Evolutionary conservation across 1,140 invertebrate species (phyloP), one percentile per base, ranked within the genome.

Genomic region (Drosophila parvula): DNA sequence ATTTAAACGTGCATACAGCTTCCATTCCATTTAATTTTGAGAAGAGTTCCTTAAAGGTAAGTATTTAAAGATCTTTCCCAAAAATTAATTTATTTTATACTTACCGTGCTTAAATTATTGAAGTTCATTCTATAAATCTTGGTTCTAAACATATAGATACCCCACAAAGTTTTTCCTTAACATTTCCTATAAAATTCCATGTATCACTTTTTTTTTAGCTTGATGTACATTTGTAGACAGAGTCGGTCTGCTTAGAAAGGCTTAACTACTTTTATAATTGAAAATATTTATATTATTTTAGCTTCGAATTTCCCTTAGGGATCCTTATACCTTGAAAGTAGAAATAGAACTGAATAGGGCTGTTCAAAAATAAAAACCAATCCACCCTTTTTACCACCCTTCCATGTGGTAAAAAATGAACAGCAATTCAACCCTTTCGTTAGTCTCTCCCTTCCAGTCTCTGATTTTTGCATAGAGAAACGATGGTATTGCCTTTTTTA

Each of bases 391-490:
- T 22, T 38, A 5, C 78, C 67, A 76, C 79, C 69, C 67, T 76
- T 43, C 2, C 34, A 27, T 22, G 3, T 74, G 40, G 5, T 79
- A 88, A 77, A 86, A 85, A 85, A 68, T 62, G 34, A 32, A 40
- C 50, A 53, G 0, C 30, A 7, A 28, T 69, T 65, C 83, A 86
- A 86, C 83, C 83, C 83, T 88, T 86, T 83, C 14, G 9, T 9
- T 43, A 16, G 16, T n/a, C 51, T 22, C 57, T 57, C 44, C n/a
- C 48, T 86, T 81, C 83, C 83, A 82, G 38, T 61, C 18, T 5
- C 30, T 6, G 5, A 36, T 11, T 74, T 70, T 89, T 83, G 67
- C 79, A 89, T 88, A 80, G 55, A n/a, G 6, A 28, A 34, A 14
- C 30, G 53, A 50, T 51, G 40, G 34, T 32, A 7, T 10, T 36